These are phyloP conservation scores for Cacoxenus indagator DNA, from an alignment of 2,888 invertebrate genomes.

Conservation along the genomic window DNA sequence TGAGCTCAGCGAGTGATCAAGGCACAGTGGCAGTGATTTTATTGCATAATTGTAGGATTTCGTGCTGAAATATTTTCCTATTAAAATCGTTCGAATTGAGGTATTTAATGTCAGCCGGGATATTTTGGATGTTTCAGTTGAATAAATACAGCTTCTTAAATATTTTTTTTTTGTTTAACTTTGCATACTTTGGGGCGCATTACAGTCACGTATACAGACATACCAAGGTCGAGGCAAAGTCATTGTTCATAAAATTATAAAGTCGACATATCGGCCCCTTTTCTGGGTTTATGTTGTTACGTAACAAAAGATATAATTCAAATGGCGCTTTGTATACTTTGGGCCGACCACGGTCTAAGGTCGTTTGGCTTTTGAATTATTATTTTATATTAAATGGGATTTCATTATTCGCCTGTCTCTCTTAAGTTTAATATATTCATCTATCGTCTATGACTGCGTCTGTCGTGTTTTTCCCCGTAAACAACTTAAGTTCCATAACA, in stretches of 20 bases:
- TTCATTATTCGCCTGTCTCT: neutral
- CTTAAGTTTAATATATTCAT: neutral
- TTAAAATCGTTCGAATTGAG: neutral
- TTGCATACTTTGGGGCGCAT: no score
- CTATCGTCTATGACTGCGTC: neutral
- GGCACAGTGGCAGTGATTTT: neutral
- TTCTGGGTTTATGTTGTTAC: neutral
- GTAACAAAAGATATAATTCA: neutral
- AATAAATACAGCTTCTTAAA: no score
- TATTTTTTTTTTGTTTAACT: no score
- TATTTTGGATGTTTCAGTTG: no score
- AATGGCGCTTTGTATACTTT: neutral
- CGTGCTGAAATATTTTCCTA: neutral
- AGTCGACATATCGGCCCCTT: neutral
- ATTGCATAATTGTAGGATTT: neutral
- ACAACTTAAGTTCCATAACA: no score
- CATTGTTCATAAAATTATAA: neutral
- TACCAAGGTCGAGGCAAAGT: neutral
- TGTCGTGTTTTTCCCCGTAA: neutral
- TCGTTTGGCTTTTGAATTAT: neutral
- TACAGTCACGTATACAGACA: constrained; percentile 10
- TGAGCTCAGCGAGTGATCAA: neutral
- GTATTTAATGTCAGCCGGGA: neutral
- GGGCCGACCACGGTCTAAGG: neutral
- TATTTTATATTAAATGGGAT: neutral